These are phyloP conservation scores for Macrobrachium nipponense DNA, from an alignment of 1,140 invertebrate genomes.

Conservation along the genomic window DNA sequence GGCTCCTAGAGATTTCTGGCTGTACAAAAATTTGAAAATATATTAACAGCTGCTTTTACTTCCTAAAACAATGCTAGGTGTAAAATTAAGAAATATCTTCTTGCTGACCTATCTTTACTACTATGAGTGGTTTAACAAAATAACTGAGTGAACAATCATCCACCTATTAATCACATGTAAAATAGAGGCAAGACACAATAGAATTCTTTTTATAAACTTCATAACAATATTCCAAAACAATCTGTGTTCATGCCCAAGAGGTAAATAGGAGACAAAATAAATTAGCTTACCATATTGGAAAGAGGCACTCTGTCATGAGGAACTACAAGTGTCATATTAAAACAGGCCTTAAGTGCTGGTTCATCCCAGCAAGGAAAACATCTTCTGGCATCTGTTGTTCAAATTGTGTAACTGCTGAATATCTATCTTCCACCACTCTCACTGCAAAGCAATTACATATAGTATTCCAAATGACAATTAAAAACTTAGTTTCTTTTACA, in stretches of 20 bases:
- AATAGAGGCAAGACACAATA: too few relatives aligned
- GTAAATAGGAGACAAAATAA: not conserved
- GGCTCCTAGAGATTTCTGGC: conserved; percentile 77
- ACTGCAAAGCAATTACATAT: conserved; percentile 60
- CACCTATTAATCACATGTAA: too few relatives aligned
- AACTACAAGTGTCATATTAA: conserved; percentile 88
- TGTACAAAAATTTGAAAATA: conserved; percentile 64
- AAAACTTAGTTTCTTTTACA: not conserved
- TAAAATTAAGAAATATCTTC: too few relatives aligned
- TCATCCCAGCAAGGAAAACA: conserved; percentile 99
- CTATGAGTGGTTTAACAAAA: too few relatives aligned
- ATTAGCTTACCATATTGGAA: conserved; percentile 88
- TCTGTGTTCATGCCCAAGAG: too few relatives aligned
- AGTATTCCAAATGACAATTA: conserved; percentile 1
- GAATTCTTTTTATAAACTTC: too few relatives aligned
- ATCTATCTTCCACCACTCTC: conserved; percentile 79
- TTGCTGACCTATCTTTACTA: too few relatives aligned
- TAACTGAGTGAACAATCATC: too few relatives aligned
- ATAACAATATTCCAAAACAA: too few relatives aligned
- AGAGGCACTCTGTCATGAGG: conserved; percentile 80
- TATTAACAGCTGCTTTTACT: not conserved
- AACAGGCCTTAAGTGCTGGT: conserved; percentile 93
- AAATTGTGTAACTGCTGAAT: conserved; percentile 93
- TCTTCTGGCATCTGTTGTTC: conserved; percentile 91
- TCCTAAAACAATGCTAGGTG: too few relatives aligned